Conservation (phyloP, 2,888 invertebrate genomes). For the Callyntrura sp. region DNA sequence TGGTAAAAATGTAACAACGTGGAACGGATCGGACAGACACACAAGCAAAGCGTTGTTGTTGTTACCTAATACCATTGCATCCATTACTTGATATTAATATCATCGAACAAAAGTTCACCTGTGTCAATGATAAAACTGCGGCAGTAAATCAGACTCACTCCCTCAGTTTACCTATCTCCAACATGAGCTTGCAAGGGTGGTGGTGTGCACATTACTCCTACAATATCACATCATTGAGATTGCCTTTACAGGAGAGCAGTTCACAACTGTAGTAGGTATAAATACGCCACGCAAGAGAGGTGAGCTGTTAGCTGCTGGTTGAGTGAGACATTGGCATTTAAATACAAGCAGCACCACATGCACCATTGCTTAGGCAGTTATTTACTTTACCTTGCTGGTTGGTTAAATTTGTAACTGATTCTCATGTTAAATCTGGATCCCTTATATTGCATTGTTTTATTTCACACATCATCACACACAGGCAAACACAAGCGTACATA, state of each 20-base stretch:
- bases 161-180: too few relatives aligned
- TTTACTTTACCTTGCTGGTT: not conserved
- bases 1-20: too few relatives aligned
- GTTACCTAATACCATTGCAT: too few relatives aligned
- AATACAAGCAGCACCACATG: not conserved
- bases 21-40: too few relatives aligned
- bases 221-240: too few relatives aligned
- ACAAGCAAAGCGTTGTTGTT: too few relatives aligned
- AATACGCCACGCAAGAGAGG: conserved; percentile 20
- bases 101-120: conserved; percentile 30
- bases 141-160: not conserved
- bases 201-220: not conserved
- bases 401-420: not conserved
- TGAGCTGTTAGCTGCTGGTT: conserved; percentile 14
- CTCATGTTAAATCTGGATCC: not conserved
- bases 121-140: conserved; percentile 23
- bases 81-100: not conserved
- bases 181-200: conserved; percentile 9
- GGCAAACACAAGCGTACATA: too few relatives aligned
- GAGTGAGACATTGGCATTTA: conserved; percentile 1
- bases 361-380: not conserved
- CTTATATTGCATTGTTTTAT: not conserved
- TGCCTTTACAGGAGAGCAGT: too few relatives aligned
- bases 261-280: too few relatives aligned
- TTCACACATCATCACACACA: not conserved